Evolutionary conservation across 2,888 invertebrate species (phyloP), one percentile per base, ranked within the genome.

Genomic region (Acanthococcus lagerstroemiae): DNA sequence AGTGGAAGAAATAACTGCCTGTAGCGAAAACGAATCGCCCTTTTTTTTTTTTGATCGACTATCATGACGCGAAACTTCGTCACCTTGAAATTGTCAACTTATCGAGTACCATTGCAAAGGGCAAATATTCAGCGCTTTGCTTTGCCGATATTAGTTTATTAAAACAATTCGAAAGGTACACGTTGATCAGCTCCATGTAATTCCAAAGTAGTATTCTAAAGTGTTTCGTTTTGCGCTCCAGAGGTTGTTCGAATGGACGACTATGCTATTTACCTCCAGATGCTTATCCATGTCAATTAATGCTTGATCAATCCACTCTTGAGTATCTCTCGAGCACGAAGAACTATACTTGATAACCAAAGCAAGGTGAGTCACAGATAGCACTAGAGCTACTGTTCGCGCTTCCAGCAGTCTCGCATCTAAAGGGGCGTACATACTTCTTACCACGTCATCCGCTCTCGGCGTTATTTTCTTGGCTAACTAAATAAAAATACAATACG

Each of bases 351-450:
- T 79, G 3, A 83, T 82, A n/a, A 85, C 80, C 54, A 84, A 75
- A 1, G 84, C 84, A 68, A 86, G 77, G 72, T 85, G 85, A 46
- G 82, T 83, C 2, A 86, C 85, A 7, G 85, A 83, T 54, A 85
- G 74, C 1, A 84, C 82, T 61, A 86, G 74, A 15, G 85, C 83
- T 26, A 83, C 82, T 46, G 84, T 83, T 71, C 85, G 80, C 1
- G 85, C 85, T 75, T 86, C 86, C 68, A 86, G 74, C 4, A 86
- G 76, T 44, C 84, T 78, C 0, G 84, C 82, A 75, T 86, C 85
- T 69, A 86, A 74, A 4, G 86, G 85, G 15, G 86, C 85, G 73
- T 85, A 86, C 81, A 87, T 83, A 68, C 84, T 82, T 67, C 81
- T 76, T 0, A 85, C 84, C 69, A 87, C 84, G 72, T 86, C 86